Evolutionary conservation across 1,140 invertebrate species (phyloP).

Genomic region (Thaumetopoea pityocampa): DNA sequence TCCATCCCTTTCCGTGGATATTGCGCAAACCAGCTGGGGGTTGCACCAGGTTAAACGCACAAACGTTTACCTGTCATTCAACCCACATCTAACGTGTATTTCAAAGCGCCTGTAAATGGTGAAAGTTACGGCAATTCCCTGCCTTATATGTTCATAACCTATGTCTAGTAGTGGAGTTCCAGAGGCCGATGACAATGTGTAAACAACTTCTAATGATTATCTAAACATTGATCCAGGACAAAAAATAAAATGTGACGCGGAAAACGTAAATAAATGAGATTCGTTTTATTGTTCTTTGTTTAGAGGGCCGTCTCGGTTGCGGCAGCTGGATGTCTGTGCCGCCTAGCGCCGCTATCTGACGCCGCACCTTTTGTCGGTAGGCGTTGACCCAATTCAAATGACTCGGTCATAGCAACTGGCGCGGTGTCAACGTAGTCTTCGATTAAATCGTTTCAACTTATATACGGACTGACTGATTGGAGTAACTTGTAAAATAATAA

Average conservation of each 20-base stretch:
- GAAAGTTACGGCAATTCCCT: too few species aligned
- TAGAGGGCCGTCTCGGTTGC: constrained; percentile 45
- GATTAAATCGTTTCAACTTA: constrained; percentile 33
- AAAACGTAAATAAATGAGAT: constrained; percentile 61
- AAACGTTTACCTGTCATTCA: too few species aligned
- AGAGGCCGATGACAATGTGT: too few species aligned
- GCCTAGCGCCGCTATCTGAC: constrained; percentile 66
- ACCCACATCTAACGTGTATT: too few species aligned
- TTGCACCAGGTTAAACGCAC: too few species aligned
- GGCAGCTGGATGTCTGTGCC: constrained; percentile 59
- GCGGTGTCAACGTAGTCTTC: constrained; percentile 49
- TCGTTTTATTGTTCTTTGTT: constrained; percentile 66
- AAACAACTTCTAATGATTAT: constrained; percentile 64
- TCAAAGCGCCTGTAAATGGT: too few species aligned
- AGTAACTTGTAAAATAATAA: background rate
- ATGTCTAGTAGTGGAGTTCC: too few species aligned
- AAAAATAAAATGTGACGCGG: constrained; percentile 38
- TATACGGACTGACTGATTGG: constrained; percentile 12
- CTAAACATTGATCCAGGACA: constrained; percentile 47
- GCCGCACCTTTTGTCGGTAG: constrained; percentile 68
- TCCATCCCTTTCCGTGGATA: too few species aligned
- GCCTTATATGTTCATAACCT: too few species aligned
- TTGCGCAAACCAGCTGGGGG: too few species aligned
- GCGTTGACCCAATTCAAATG: constrained; percentile 67
- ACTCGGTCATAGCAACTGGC: constrained; percentile 47